Conservation (phyloP, 2,888 invertebrate genomes). For the Esperia sulphurella region DNA sequence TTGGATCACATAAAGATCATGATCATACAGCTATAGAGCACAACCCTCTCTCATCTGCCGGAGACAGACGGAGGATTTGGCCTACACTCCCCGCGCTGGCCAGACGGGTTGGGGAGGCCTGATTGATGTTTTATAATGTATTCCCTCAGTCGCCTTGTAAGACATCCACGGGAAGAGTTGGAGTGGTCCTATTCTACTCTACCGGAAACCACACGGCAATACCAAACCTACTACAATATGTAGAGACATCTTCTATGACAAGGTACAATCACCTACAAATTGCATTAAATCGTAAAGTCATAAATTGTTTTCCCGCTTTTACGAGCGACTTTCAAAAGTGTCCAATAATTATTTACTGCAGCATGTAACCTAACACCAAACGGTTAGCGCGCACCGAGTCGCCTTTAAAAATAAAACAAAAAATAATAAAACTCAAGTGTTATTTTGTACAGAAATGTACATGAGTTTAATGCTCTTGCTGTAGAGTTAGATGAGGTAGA, state of each 20-base stretch:
- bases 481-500: neutral
- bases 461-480: conserved; percentile 3
- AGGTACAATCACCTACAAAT: conserved; percentile 4
- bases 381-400: conserved; percentile 2
- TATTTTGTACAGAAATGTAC: conserved; percentile 10
- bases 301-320: conserved; percentile 14
- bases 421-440: conserved; percentile 3
- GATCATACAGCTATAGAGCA: no score
- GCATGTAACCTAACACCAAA: conserved; percentile 16
- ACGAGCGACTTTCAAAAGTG: conserved; percentile 12
- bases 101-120: no score
- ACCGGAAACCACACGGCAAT: no score
- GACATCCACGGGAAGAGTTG: no score
- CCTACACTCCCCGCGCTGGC: no score
- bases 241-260: neutral
- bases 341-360: conserved; percentile 17
- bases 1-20: no score
- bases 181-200: no score
- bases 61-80: no score
- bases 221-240: no score
- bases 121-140: no score
- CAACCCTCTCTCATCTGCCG: no score
- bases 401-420: neutral
- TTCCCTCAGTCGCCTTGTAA: no score
- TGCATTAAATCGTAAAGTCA: conserved; percentile 5